A percentile compares a stretch with the other conserved stretches of the same genome.
phyloP scores from a whole-genome alignment of 2,797 vertebrate genomes.

The Oophaga sylvatica region DNA sequence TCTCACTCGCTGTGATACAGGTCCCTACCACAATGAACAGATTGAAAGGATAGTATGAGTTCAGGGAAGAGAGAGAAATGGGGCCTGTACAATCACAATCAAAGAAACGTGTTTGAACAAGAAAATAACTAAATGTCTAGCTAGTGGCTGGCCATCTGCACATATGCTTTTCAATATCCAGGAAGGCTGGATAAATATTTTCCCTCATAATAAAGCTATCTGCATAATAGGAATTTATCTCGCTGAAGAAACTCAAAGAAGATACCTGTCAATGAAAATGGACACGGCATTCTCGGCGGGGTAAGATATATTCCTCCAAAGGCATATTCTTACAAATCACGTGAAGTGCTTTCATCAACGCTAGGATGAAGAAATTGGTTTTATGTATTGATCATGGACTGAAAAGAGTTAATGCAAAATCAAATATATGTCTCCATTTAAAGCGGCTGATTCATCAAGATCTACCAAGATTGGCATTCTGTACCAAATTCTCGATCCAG shows the following conservation, averaged over 20 bases:
- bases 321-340: not conserved
- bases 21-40: constrained; percentile 53
- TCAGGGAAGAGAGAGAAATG: constrained; percentile 37
- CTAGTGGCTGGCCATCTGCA: not conserved
- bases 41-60: constrained; percentile 56
- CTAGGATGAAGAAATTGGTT: not conserved
- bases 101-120: constrained; percentile 43
- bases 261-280: not conserved
- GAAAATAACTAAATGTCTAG: constrained; percentile 42
- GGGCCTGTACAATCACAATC: constrained; percentile 44
- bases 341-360: not conserved
- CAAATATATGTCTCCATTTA: not conserved
- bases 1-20: constrained; percentile 35
- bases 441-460: too few relatives aligned
- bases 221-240: constrained; percentile 28
- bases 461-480: too few relatives aligned
- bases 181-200: constrained; percentile 29
- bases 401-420: not conserved
- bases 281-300: not conserved
- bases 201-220: constrained; percentile 38
- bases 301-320: constrained; percentile 9
- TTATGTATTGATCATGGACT: not conserved
- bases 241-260: constrained; percentile 4
- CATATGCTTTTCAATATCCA: constrained; percentile 28
- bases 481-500: too few relatives aligned